These are phyloP conservation scores for Spheniscus humboldti DNA, from an alignment of 2,797 vertebrate species.

Conservation along the genomic window DNA sequence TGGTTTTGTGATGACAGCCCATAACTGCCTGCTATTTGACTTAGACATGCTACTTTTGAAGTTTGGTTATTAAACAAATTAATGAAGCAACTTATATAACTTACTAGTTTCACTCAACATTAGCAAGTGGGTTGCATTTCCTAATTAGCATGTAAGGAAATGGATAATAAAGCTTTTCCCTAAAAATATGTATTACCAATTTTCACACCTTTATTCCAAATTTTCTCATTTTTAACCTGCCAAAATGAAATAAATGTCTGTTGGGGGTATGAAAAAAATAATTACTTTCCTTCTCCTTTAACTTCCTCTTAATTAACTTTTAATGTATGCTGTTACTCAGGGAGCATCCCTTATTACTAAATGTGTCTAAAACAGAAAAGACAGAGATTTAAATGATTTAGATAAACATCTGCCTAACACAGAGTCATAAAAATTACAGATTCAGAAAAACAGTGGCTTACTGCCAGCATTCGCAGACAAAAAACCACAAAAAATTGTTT, in stretches of 20 bases:
- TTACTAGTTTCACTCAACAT: background rate
- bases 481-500: background rate
- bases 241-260: constrained; percentile 57
- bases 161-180: constrained; percentile 24
- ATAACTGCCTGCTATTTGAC: background rate
- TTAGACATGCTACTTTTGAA: background rate
- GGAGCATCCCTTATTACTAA: constrained; percentile 64
- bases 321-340: constrained; percentile 69
- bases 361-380: constrained; percentile 64
- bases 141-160: constrained; percentile 46
- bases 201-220: constrained; percentile 38
- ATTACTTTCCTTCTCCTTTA: constrained; percentile 60
- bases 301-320: constrained; percentile 75
- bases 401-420: constrained; percentile 70
- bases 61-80: constrained; percentile 17
- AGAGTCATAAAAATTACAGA: constrained; percentile 56
- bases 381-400: constrained; percentile 74
- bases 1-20: background rate
- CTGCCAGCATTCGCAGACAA: constrained; percentile 24
- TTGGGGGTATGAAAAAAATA: constrained; percentile 35
- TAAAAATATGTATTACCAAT: background rate
- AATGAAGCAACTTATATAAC: constrained; percentile 9
- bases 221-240: constrained; percentile 53
- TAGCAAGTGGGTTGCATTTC: constrained; percentile 36
- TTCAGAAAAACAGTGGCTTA: constrained; percentile 35